Percentiles rank a stretch among this genome's conserved stretches.
phyloP scores from a whole-genome alignment of 2,888 invertebrate genomes.

The Yponomeuta plumbellus region DNA sequence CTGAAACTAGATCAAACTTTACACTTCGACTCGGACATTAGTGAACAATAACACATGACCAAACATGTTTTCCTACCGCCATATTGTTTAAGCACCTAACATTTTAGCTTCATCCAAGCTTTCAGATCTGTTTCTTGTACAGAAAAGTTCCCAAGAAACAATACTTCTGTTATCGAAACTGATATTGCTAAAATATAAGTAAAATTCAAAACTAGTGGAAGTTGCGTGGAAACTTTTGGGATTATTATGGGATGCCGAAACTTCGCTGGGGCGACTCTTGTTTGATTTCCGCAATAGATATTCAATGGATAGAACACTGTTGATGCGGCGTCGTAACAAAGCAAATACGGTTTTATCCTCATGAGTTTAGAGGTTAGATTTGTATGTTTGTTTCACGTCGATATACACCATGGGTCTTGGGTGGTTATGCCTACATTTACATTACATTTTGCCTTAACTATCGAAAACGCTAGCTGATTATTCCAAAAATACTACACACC shows the following conservation, averaged over 20 bases:
- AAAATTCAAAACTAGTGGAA: slow-evolving; percentile 3
- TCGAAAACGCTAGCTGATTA: too few species aligned
- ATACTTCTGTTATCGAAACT: neutral
- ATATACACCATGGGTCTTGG: too few species aligned
- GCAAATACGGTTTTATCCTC: too few species aligned
- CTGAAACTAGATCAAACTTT: neutral
- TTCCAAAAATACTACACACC: too few species aligned
- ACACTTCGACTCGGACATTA: neutral
- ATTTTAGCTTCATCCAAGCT: neutral
- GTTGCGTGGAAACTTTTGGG: neutral
- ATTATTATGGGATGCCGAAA: slow-evolving; percentile 3
- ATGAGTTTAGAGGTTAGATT: too few species aligned
- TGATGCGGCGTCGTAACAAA: too few species aligned
- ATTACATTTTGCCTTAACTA: too few species aligned
- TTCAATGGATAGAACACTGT: neutral
- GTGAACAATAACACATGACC: neutral
- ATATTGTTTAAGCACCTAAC: neutral
- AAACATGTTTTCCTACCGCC: neutral
- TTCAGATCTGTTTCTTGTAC: neutral
- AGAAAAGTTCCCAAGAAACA: neutral
- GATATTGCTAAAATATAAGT: slow-evolving; percentile 1
- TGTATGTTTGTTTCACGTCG: too few species aligned
- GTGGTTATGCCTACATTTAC: too few species aligned
- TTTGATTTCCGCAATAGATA: neutral
- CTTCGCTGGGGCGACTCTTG: neutral